Percentiles rank a stretch among this genome's conserved stretches.
Conservation (phyloP, 2,888 invertebrate species). For the Smittia aterrima region DNA sequence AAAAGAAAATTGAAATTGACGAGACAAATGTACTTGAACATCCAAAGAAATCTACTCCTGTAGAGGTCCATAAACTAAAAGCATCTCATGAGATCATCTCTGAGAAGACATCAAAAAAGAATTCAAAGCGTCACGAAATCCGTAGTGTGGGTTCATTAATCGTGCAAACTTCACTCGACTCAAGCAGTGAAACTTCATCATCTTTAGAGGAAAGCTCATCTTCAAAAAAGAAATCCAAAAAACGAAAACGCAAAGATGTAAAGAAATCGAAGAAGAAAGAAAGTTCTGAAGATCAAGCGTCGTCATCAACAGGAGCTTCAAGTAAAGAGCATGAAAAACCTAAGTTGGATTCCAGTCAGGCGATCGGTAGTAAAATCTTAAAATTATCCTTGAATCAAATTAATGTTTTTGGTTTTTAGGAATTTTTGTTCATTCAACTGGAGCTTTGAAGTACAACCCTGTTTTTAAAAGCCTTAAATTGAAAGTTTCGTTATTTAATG, state of each 20-base stretch:
- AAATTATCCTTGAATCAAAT: not conserved
- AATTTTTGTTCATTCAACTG: conserved; percentile 23
- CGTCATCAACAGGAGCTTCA: not conserved
- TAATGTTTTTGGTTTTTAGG: not conserved
- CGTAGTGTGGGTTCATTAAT: not conserved
- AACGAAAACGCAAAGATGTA: not conserved
- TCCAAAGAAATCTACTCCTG: not conserved
- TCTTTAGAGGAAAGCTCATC: not conserved
- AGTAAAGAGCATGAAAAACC: not conserved
- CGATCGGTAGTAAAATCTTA: conserved; percentile 13
- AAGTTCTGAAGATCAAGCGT: not conserved
- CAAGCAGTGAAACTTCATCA: conserved; percentile 10
- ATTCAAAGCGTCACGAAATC: not conserved
- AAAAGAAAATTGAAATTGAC: not conserved
- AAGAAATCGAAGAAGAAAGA: not conserved
- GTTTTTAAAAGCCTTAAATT: not conserved
- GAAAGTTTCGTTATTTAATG: conserved; percentile 28
- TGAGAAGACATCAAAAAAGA: not conserved
- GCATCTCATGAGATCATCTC: not conserved
- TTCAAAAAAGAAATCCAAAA: conserved; percentile 13
- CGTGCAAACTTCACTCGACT: not conserved
- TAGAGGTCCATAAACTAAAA: not conserved
- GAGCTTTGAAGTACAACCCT: not conserved
- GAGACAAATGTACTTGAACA: not conserved
- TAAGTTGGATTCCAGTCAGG: not conserved